Base-by-base conservation (phyloP, 2,113 vertebrate species). In the Crotalus viridis region DNA sequence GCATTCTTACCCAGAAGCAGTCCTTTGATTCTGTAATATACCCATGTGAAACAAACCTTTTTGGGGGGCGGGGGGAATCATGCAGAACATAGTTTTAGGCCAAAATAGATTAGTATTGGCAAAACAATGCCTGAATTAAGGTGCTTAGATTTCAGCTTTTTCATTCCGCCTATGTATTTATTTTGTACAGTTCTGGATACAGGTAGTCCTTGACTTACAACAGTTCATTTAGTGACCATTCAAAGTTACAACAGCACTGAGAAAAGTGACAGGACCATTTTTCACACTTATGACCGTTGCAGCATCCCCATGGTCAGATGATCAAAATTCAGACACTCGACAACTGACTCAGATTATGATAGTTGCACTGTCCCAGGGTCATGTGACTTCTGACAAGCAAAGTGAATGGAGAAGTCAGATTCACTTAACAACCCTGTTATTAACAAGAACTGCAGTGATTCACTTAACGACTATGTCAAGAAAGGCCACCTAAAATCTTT, bases 41-140 rank as follows among this genome's bases (percentile, higher is more conserved):
- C 92, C 61, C 10, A 1, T 2, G 19, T 33, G 54, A 24, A 24
- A 3, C 0, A 39, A 24, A 39, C 51, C 5, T 17, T 91, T 46
- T 10, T 7, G 46, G 8, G 0, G 39, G 22, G 10, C 15, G 43
- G 10, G 59, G 0, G 24, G 26, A 61, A 10, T 3, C 17, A 55
- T 94, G 59, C 28, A 0, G 0, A 22, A 15, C 0, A 0, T 10
- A 90, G 81, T 91, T 43, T 22, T 0, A 0, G 89, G 33, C 10
- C 0, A 2, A 56, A 17, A 64, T 46, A 55, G 3, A 3, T 9
- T 51, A 59, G 1, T 43, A 86, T 33, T 0, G 0, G 6, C 87
- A 92, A 90, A 46, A 92, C 21, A 1, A 43, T 28, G 3, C 15
- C 0, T 0, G 5, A 89, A 9, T 46, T 69, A 15, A 90, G 5